These are phyloP conservation scores for Gymnothorax javanicus DNA, from an alignment of 2,797 vertebrate genomes.

Conservation along the genomic window DNA sequence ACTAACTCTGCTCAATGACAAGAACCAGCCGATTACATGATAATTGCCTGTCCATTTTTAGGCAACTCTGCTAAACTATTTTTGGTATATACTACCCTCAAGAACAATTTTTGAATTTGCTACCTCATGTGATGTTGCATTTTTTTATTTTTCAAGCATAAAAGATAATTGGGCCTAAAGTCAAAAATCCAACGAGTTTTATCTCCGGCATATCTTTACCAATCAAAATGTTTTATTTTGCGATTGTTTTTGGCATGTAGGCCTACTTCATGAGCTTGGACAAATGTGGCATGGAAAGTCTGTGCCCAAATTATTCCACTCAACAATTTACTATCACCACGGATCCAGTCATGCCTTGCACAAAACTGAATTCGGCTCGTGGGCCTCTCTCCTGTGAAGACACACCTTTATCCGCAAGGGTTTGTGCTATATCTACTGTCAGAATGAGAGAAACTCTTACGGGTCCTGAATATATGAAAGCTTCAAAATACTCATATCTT, in stretches of 20 bases:
- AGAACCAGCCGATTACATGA: too few species aligned
- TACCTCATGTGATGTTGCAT: neutral
- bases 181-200: constrained; percentile 6
- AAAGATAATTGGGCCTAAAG: neutral
- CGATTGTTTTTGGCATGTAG: neutral
- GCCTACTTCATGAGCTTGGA: neutral
- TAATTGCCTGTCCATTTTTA: too few species aligned
- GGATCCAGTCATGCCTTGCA: neutral
- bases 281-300: neutral
- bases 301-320: neutral
- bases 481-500: neutral
- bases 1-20: too few species aligned
- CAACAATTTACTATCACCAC: neutral
- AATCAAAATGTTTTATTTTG: neutral
- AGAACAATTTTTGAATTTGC: neutral
- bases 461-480: neutral
- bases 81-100: neutral
- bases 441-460: neutral
- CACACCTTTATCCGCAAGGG: neutral
- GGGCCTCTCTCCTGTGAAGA: neutral
- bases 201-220: constrained; percentile 8
- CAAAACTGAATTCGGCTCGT: neutral
- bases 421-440: neutral
- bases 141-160: neutral
- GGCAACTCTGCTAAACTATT: neutral